Base-by-base conservation (phyloP, 2,888 invertebrate species). In the Ochlodes sylvanus region DNA sequence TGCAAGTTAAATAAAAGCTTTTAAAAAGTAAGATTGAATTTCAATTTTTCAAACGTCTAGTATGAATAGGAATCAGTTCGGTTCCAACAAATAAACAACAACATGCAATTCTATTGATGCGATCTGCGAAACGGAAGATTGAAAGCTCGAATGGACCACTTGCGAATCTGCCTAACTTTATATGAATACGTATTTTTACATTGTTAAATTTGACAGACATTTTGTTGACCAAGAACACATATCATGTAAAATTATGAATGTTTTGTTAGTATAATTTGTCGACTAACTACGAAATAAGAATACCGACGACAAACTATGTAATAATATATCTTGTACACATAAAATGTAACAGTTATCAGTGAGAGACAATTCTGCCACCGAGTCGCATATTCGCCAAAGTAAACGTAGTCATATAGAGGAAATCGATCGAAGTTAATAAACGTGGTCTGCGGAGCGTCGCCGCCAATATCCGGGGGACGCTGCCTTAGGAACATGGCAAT, bases 391-490 rank as follows among this genome's bases (percentile, higher is more conserved):
- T 52, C 21, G 4, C 14, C 14, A 14, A 27, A 32, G 34, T 17
- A 55, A 55, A 55, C 34, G 21, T 52, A 52, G 50, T 52, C 21
- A 52, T 27, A 15, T 32, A 10, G n/a, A 55, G 55, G 32, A 38
- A 62, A 62, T 62, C 52, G 62, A 62, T 62, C 7, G 47, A 38
- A 41, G 62, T 62, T 62, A 62, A 52, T 62, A 61, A 61, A 61
- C 27, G 50, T 44, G 61, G 34, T 44, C 60, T 61, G 34, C 5
- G 17, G 12, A 61, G 50, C 61, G 50, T 54, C 12, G 7, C 27
- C 54, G 21, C 27, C 27, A n/a, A 19, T 50, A 19, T 50, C 50
- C 50, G 50, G 19, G n/a, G 27, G 54, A 27, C n/a, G 0, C n/a
- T n/a, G 27, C 9, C 32, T 32, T 6, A 32, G 32, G 32, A n/a